Evolutionary conservation across 2,113 vertebrate species (phyloP).

Genomic region (Lophotis ruficrista): DNA sequence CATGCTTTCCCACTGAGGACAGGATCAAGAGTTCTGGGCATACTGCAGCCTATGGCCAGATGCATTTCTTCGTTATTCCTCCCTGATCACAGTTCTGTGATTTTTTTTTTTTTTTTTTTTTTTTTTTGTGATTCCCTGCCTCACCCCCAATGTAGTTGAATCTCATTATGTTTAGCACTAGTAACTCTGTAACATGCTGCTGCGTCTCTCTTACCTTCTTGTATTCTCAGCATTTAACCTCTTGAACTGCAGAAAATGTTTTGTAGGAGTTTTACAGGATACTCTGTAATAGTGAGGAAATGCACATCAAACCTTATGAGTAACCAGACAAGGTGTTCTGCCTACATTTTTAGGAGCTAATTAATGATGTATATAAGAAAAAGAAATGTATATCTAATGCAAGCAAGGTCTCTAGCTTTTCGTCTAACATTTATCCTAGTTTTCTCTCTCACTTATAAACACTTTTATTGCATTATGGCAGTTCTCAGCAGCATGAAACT

Average conservation of each 20-base stretch:
- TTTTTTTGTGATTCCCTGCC: background rate
- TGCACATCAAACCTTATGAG: background rate
- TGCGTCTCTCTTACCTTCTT: background rate
- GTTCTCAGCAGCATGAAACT: background rate
- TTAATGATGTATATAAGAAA: background rate
- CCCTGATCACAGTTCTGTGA: background rate
- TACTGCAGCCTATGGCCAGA: background rate
- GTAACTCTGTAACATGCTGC: background rate
- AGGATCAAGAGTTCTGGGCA: background rate
- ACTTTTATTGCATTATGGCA: background rate
- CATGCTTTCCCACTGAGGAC: background rate
- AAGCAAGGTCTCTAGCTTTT: background rate
- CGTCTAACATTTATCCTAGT: background rate
- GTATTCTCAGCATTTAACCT: background rate
- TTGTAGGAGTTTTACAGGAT: background rate
- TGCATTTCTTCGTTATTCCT: background rate
- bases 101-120: background rate
- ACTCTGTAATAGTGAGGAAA: background rate
- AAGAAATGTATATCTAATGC: background rate
- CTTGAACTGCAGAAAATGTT: background rate
- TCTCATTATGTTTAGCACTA: background rate
- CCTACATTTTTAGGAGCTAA: background rate
- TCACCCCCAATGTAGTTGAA: background rate
- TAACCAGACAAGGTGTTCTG: background rate
- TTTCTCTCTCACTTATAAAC: background rate